Percentiles rank a stretch among this genome's conserved stretches.
Evolutionary conservation across 2,888 invertebrate species (phyloP).

Genomic region (Bombyx huttoni): DNA sequence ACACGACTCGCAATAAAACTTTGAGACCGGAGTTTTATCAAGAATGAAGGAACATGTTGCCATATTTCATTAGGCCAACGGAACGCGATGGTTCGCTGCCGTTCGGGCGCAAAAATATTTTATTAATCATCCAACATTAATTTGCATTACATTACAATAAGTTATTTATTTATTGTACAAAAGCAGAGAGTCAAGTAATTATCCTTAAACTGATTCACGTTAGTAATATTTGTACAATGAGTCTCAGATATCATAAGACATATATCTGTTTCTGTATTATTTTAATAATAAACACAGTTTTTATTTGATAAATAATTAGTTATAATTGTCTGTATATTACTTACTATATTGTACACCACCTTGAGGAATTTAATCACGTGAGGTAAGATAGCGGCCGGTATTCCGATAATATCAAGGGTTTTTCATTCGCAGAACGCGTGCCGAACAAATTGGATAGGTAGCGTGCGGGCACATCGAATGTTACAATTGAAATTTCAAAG

Average conservation of each 20-base stretch:
- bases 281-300: no score
- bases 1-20: conserved; percentile 61
- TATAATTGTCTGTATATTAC: no score
- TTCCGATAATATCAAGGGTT: conserved; percentile 58
- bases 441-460: conserved; percentile 58
- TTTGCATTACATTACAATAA: conserved; percentile 28
- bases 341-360: conserved; percentile 24
- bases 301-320: no score
- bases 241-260: no score
- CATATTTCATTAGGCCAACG: conserved; percentile 62
- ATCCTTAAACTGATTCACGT: no score
- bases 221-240: no score
- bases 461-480: conserved; percentile 47
- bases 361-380: conserved; percentile 62
- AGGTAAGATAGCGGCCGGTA: conserved; percentile 49
- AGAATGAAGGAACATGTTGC: conserved; percentile 54
- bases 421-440: conserved; percentile 44
- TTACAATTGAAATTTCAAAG: conserved; percentile 67
- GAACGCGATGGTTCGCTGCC: conserved; percentile 26
- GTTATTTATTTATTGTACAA: no score
- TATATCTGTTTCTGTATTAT: no score
- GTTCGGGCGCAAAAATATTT: conserved; percentile 56
- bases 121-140: conserved; percentile 57
- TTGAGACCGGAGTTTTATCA: conserved; percentile 59
- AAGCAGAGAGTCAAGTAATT: no score